Conservation (phyloP, 2,797 vertebrate species). For the Anniella stebbinsi region DNA sequence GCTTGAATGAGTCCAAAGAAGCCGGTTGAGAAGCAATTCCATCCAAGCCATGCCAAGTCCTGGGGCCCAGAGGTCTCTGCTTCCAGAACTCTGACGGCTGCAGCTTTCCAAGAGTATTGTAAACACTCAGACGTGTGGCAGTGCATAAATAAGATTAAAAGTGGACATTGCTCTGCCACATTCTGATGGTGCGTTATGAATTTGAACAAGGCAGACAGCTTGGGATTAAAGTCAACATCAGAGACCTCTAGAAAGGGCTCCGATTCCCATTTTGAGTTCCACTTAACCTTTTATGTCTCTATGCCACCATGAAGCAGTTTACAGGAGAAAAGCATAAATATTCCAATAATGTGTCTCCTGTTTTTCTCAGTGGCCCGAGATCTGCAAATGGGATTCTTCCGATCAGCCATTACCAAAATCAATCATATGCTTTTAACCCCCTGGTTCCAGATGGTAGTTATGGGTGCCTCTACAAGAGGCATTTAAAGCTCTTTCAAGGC, state of each 20-base stretch:
- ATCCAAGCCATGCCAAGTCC: background rate
- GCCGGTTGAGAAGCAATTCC: slow-evolving; percentile 13
- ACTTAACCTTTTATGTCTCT: background rate
- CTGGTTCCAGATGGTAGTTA: too few relatives aligned
- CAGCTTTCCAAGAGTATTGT: background rate
- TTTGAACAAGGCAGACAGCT: background rate
- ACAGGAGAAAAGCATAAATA: background rate
- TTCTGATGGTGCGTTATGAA: background rate
- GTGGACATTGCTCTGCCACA: background rate
- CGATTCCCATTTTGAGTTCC: background rate
- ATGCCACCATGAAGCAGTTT: rapidly evolving
- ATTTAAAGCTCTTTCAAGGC: too few relatives aligned
- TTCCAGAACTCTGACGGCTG: background rate
- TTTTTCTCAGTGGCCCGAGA: background rate
- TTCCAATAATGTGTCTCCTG: background rate
- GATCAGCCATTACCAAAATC: background rate
- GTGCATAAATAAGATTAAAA: background rate
- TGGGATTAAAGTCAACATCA: slow-evolving; percentile 2
- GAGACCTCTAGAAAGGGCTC: background rate
- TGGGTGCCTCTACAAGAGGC: too few relatives aligned
- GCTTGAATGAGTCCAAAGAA: background rate
- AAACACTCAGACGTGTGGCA: background rate
- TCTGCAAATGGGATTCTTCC: background rate
- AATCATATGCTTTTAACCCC: background rate
- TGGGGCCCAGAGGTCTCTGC: background rate